A percentile compares a stretch with the other conserved stretches of the same genome.
phyloP scores from a whole-genome alignment of 2,113 vertebrate genomes.

The Platysteira castanea region DNA sequence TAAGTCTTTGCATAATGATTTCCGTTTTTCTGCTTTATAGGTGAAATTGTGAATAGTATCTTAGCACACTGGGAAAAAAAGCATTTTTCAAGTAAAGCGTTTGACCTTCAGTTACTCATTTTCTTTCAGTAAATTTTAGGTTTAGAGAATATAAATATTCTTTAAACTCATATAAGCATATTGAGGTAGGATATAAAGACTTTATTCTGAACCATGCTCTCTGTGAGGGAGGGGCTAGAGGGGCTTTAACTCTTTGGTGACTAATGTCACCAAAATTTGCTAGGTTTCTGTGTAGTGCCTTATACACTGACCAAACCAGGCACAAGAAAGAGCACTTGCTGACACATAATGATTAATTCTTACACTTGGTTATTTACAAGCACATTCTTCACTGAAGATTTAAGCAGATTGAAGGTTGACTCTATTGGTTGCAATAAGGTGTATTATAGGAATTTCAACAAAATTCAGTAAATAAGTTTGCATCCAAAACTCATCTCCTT shows the following conservation, averaged over 20 bases:
- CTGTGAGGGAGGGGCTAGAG: neutral
- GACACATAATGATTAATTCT: neutral
- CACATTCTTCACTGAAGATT: neutral
- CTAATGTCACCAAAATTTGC: neutral
- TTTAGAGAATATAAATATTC: neutral
- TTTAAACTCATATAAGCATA: neutral
- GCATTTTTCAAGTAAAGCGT: neutral
- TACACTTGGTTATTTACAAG: neutral
- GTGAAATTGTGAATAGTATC: neutral
- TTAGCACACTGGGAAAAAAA: neutral
- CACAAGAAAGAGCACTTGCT: neutral
- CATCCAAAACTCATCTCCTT: neutral
- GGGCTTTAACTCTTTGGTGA: neutral
- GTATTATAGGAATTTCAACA: neutral
- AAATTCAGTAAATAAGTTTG: neutral
- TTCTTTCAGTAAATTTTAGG: neutral
- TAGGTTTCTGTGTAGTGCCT: neutral
- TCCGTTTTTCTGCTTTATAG: neutral
- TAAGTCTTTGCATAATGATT: neutral
- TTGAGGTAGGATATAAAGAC: neutral
- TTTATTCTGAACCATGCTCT: neutral
- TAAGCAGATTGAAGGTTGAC: neutral
- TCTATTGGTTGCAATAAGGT: neutral
- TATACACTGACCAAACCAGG: neutral
- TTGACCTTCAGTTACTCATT: neutral